Evolutionary conservation across 1,140 invertebrate genomes (phyloP).

Genomic region (Camponotus floridanus): DNA sequence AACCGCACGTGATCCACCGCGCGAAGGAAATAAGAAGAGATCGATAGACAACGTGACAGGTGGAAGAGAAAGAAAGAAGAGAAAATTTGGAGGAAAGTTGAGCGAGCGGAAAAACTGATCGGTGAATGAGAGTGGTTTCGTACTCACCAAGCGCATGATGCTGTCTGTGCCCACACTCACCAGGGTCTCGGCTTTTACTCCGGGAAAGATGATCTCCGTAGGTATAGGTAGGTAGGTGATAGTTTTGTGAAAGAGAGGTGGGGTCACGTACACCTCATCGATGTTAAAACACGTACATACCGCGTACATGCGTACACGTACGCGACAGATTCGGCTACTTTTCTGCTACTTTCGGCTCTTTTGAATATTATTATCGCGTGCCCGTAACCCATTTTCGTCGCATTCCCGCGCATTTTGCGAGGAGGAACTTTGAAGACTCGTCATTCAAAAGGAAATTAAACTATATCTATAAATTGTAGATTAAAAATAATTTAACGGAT

Average conservation of each 20-base stretch:
- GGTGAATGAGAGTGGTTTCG: conserved; percentile 70
- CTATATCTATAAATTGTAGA: too few relatives aligned
- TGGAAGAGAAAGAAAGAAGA: conserved; percentile 10
- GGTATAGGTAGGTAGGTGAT: conserved; percentile 58
- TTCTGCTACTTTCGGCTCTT: conserved; percentile 26
- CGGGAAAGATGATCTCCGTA: conserved; percentile 73
- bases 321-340: conserved; percentile 20
- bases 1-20: conserved; percentile 27
- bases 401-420: neutral
- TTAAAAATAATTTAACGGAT: too few relatives aligned
- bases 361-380: conserved; percentile 36
- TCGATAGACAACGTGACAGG: neutral
- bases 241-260: conserved; percentile 66
- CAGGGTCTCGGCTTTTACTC: conserved; percentile 78
- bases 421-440: neutral
- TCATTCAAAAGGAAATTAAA: too few relatives aligned
- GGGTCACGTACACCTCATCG: conserved; percentile 61
- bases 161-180: conserved; percentile 74
- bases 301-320: neutral
- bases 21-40: neutral
- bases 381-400: conserved; percentile 1
- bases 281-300: conserved; percentile 51
- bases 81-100: conserved; percentile 33
- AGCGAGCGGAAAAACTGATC: conserved; percentile 49
- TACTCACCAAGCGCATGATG: conserved; percentile 82